Conservation (phyloP, 2,113 vertebrate genomes). For the Ornithorhynchus anatinus region DNA sequence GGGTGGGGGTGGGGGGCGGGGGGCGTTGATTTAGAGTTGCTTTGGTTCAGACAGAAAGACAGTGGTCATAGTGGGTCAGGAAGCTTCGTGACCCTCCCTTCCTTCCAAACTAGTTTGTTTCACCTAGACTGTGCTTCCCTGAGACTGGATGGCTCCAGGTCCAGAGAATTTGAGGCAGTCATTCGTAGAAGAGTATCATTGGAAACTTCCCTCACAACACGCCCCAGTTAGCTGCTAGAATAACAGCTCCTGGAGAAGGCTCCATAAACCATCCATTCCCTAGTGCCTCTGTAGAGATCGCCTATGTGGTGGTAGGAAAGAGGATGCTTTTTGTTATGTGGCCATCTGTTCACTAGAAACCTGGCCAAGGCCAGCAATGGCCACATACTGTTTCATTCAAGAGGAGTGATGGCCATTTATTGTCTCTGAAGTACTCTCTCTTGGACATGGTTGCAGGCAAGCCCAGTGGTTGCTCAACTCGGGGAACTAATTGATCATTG, state of each 20-base stretch:
- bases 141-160: too few relatives aligned
- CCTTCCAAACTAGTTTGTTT: too few relatives aligned
- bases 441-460: conserved; percentile 16
- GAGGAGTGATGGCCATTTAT: not conserved
- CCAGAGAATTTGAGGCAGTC: too few relatives aligned
- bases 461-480: not conserved
- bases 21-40: too few relatives aligned
- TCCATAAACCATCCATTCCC: not conserved
- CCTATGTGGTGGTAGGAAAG: not conserved
- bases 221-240: too few relatives aligned
- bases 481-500: conserved; percentile 2
- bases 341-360: conserved; percentile 40
- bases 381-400: conserved; percentile 9
- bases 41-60: too few relatives aligned
- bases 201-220: not conserved
- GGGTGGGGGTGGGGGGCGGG: too few relatives aligned
- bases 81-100: not conserved
- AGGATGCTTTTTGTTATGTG: not conserved
- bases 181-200: too few relatives aligned
- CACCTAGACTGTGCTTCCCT: too few relatives aligned
- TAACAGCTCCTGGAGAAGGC: too few relatives aligned
- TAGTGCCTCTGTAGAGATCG: not conserved
- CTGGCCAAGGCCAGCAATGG: conserved; percentile 26
- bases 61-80: not conserved
- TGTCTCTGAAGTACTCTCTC: conserved; percentile 35